Percentiles rank a stretch among this genome's conserved stretches.
Evolutionary conservation across 2,113 vertebrate species (phyloP).

Genomic region (Etheostoma cragini): DNA sequence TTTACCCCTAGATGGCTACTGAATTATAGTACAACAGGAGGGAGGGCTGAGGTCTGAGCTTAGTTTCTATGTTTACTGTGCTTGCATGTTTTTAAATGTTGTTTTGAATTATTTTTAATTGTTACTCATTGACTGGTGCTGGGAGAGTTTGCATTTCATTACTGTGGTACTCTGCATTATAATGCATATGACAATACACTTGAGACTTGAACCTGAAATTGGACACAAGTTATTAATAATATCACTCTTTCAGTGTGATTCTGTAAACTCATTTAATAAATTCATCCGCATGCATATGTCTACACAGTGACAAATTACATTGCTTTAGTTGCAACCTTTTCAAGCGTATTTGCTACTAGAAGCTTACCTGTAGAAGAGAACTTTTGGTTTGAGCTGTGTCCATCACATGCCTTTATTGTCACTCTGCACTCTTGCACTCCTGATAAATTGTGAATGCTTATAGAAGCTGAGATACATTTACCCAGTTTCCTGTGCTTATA

Average conservation of each 20-base stretch:
- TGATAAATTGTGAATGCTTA: conserved; percentile 8
- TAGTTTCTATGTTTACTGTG: too few relatives aligned
- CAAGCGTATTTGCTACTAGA: background rate
- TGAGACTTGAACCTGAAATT: background rate
- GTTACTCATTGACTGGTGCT: too few relatives aligned
- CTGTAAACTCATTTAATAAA: background rate
- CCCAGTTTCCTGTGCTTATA: background rate
- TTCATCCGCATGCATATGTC: background rate
- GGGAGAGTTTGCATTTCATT: too few relatives aligned
- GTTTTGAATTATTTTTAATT: too few relatives aligned
- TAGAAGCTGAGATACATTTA: background rate
- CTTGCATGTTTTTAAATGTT: too few relatives aligned
- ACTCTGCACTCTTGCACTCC: background rate
- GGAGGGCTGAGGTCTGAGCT: too few relatives aligned
- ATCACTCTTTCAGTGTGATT: background rate
- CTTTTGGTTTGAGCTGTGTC: background rate
- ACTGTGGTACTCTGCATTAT: too few relatives aligned
- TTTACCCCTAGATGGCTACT: too few relatives aligned
- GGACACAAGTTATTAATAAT: background rate
- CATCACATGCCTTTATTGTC: background rate
- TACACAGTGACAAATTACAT: background rate
- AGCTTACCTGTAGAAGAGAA: background rate
- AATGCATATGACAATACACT: too few relatives aligned
- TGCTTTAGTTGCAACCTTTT: background rate
- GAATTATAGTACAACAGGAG: too few relatives aligned